phyloP scores from a whole-genome alignment of 2,113 vertebrate genomes.

The Saimiri boliviensis region DNA sequence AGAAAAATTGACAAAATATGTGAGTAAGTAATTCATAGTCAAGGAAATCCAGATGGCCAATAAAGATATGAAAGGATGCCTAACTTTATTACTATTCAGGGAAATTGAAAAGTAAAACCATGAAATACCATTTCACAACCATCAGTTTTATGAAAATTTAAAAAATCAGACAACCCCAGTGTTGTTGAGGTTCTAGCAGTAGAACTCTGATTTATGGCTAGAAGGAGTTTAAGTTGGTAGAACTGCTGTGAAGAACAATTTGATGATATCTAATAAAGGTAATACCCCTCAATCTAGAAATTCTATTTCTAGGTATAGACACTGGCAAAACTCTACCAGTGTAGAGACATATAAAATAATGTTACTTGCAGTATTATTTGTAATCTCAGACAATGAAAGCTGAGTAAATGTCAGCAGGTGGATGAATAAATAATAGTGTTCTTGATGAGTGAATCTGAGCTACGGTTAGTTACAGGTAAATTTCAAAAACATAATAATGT shows the following conservation, averaged over 20 bases:
- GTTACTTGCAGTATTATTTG: neutral
- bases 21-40: conserved; percentile 12
- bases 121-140: conserved; percentile 10
- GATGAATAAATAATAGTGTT: conserved; percentile 36
- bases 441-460: conserved; percentile 5
- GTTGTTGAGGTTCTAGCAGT: neutral
- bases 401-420: conserved; percentile 43
- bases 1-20: conserved; percentile 41
- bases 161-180: conserved; percentile 15
- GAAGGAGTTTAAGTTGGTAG: conserved; percentile 17
- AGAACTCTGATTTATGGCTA: neutral
- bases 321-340: conserved; percentile 7
- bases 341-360: conserved; percentile 19
- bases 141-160: neutral
- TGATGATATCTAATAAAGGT: neutral
- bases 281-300: conserved; percentile 19
- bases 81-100: conserved; percentile 20
- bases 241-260: conserved; percentile 10
- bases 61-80: conserved; percentile 11
- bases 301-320: conserved; percentile 11
- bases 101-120: conserved; percentile 32
- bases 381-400: conserved; percentile 34
- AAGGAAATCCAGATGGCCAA: neutral
- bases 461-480: conserved; percentile 11
- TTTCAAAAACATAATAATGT: conserved; percentile 1